Percentiles rank a stretch among this genome's conserved stretches.
phyloP scores from a whole-genome alignment of 2,797 vertebrate species.

The Dendrocincla tyrannina region DNA sequence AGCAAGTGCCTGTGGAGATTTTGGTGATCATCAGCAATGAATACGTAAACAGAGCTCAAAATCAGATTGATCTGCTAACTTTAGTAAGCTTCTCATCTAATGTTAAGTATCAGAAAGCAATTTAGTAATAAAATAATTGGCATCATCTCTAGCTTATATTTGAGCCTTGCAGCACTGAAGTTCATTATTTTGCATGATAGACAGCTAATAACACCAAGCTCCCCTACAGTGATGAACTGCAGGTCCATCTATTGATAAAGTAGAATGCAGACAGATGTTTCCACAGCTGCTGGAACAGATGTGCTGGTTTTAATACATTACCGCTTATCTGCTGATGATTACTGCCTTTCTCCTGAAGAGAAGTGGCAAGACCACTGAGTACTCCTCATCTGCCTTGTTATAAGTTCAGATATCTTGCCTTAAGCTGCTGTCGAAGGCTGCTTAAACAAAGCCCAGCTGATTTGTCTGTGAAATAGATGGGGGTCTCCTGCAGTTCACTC shows the following conservation, averaged over 20 bases:
- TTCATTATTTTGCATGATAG: background rate
- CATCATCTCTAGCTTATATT: background rate
- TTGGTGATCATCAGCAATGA: background rate
- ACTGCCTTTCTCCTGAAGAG: background rate
- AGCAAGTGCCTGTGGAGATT: background rate
- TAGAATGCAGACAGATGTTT: background rate
- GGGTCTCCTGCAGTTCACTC: background rate
- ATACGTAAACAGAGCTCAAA: background rate
- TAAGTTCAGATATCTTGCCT: background rate
- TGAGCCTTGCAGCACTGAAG: background rate
- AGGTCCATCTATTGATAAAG: background rate
- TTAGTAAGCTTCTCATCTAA: background rate
- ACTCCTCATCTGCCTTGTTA: background rate
- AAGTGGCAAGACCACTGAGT: background rate
- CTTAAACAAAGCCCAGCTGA: background rate
- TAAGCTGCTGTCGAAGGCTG: background rate
- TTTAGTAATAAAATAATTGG: background rate
- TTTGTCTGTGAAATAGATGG: background rate
- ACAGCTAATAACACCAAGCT: background rate
- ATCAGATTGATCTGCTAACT: background rate
- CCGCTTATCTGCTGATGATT: conserved; percentile 5
- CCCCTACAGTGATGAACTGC: background rate
- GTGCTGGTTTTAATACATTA: background rate
- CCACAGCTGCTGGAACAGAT: background rate
- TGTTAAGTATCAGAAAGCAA: background rate